Evolutionary conservation across 2,888 invertebrate genomes (phyloP).

Genomic region (Agriopis leucophaearia): DNA sequence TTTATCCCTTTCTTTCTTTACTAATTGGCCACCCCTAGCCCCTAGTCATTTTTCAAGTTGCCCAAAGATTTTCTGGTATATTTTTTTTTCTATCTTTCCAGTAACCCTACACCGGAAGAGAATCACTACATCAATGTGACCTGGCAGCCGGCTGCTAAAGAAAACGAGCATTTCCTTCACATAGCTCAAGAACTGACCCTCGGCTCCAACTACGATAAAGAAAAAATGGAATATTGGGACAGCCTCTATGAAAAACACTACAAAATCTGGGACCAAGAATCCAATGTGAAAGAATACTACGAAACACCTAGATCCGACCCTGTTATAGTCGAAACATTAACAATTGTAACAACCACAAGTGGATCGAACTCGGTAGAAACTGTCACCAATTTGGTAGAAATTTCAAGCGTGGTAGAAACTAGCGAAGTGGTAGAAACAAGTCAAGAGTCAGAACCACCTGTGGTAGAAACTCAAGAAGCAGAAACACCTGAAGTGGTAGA

Average conservation of each 20-base stretch:
- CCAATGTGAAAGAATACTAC: neutral
- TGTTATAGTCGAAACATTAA: constrained; percentile 45
- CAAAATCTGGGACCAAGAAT: constrained; percentile 69
- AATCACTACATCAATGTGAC: constrained; percentile 73
- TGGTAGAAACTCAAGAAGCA: constrained; percentile 24
- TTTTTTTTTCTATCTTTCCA: constrained; percentile 50
- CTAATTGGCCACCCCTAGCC: no score
- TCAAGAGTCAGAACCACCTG: constrained; percentile 1
- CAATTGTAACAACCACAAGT: constrained; percentile 34
- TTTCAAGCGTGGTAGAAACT: constrained; percentile 19
- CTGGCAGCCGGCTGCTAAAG: constrained; percentile 76
- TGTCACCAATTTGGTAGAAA: constrained; percentile 29
- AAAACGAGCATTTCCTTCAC: constrained; percentile 70
- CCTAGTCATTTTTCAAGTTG: no score
- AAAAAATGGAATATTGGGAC: constrained; percentile 80
- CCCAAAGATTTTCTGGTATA: neutral
- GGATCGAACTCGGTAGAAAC: constrained; percentile 34
- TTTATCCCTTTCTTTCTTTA: no score
- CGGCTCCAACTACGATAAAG: constrained; percentile 66
- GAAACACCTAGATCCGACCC: constrained; percentile 46
- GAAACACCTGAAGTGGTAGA: constrained; percentile 19
- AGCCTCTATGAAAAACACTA: constrained; percentile 72
- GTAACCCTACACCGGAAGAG: constrained; percentile 80
- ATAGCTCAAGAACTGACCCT: constrained; percentile 68
- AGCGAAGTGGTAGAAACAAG: constrained; percentile 4